Percentiles rank a stretch among this genome's conserved stretches.
Conservation (phyloP, 2,888 invertebrate genomes). For the Drosophila trichaetosa region DNA sequence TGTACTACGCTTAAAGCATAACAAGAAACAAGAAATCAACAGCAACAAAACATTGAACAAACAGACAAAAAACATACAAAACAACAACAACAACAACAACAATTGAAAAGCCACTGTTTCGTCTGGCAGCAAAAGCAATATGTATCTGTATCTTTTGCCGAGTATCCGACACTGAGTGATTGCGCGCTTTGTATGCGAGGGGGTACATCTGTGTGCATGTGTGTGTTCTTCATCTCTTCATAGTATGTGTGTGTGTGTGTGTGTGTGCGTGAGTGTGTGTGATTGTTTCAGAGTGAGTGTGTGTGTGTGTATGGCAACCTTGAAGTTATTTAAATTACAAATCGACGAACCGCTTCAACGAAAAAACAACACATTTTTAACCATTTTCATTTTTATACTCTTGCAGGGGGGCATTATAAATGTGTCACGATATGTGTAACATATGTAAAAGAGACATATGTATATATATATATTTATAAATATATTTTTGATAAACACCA, state of each 20-base stretch:
- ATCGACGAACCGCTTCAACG: conserved; percentile 57
- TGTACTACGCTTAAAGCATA: conserved; percentile 72
- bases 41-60: conserved; percentile 10
- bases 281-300: conserved; percentile 15
- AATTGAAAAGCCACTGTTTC: conserved; percentile 23
- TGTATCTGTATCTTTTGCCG: conserved; percentile 54
- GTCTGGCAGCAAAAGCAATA: conserved; percentile 30
- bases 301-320: conserved; percentile 64
- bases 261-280: conserved; percentile 5
- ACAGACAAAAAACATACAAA: background rate
- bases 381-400: conserved; percentile 78
- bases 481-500: background rate
- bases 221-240: background rate
- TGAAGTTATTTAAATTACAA: conserved; percentile 81
- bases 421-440: background rate
- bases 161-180: conserved; percentile 65
- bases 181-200: conserved; percentile 66
- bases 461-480: background rate
- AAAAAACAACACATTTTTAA: conserved; percentile 64
- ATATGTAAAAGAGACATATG: background rate
- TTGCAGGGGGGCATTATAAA: background rate
- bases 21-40: conserved; percentile 60
- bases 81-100: conserved; percentile 17
- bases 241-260: background rate
- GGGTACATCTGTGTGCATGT: conserved; percentile 45